phyloP scores from a whole-genome alignment of 2,113 vertebrate species.

The Sialia sialis region DNA sequence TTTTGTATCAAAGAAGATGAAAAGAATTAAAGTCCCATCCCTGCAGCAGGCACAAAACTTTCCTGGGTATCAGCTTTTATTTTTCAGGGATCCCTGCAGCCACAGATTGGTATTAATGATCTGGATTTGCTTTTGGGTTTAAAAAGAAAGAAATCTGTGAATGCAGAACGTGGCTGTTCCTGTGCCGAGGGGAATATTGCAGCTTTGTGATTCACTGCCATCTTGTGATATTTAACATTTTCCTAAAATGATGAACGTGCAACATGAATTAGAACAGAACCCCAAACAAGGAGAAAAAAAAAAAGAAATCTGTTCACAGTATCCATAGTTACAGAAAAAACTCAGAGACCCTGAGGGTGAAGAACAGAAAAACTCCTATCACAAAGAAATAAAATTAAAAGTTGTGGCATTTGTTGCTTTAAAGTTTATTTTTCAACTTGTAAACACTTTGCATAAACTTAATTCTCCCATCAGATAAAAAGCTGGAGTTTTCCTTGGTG shows the following conservation, averaged over 20 bases:
- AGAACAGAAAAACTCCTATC: neutral
- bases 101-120: neutral
- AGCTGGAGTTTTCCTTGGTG: neutral
- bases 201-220: neutral
- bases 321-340: neutral
- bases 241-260: neutral
- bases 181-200: neutral
- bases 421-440: neutral
- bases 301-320: neutral
- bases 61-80: neutral
- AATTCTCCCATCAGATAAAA: neutral
- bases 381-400: neutral
- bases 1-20: neutral
- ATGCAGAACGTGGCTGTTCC: neutral
- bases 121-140: neutral
- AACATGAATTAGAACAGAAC: neutral
- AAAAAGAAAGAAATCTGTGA: neutral
- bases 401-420: neutral
- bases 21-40: neutral
- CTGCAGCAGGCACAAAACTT: neutral
- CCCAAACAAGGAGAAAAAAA: neutral
- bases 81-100: neutral
- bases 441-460: neutral
- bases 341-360: neutral
- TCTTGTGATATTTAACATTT: neutral